Evolutionary conservation across 2,797 vertebrate species (phyloP).

Genomic region (Macropodus opercularis): DNA sequence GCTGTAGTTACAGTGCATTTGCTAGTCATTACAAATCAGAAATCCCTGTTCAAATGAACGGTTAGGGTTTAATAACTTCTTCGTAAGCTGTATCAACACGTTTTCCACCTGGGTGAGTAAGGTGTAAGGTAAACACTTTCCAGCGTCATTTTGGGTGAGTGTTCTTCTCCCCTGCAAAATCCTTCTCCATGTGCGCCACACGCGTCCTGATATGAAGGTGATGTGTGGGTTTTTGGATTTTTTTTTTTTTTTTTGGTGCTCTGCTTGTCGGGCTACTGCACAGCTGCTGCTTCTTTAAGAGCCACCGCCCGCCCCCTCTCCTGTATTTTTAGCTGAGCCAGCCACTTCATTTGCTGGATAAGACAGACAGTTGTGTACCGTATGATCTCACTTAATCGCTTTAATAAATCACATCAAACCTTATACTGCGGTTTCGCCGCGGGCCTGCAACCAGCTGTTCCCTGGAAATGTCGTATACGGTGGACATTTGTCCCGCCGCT

Average conservation of each 20-base stretch:
- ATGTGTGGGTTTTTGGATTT: conserved; percentile 12
- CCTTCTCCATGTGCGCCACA: conserved; percentile 30
- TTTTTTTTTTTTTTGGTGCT: not conserved
- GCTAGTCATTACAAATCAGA: conserved; percentile 9
- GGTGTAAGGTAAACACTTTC: conserved; percentile 11
- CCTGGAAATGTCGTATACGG: conserved; percentile 45
- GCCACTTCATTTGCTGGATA: conserved; percentile 80
- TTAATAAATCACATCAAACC: conserved; percentile 73
- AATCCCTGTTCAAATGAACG: not conserved
- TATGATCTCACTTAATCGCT: conserved; percentile 73
- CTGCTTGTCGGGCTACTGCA: conserved; percentile 46
- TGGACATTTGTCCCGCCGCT: conserved; percentile 50
- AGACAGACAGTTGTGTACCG: conserved; percentile 76
- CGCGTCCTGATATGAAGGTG: conserved; percentile 41
- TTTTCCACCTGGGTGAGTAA: conserved; percentile 27
- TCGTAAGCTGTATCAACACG: conserved; percentile 5
- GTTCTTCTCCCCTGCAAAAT: conserved; percentile 9
- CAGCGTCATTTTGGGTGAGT: conserved; percentile 22
- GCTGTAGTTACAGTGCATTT: not conserved
- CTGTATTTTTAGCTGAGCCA: conserved; percentile 85
- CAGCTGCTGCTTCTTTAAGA: conserved; percentile 84
- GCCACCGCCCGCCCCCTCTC: conserved; percentile 79
- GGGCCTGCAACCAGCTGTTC: conserved; percentile 54
- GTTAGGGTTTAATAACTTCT: not conserved
- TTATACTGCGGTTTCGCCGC: conserved; percentile 53